Conservation (phyloP, 2,113 vertebrate genomes). For the Perccottus glenii region DNA sequence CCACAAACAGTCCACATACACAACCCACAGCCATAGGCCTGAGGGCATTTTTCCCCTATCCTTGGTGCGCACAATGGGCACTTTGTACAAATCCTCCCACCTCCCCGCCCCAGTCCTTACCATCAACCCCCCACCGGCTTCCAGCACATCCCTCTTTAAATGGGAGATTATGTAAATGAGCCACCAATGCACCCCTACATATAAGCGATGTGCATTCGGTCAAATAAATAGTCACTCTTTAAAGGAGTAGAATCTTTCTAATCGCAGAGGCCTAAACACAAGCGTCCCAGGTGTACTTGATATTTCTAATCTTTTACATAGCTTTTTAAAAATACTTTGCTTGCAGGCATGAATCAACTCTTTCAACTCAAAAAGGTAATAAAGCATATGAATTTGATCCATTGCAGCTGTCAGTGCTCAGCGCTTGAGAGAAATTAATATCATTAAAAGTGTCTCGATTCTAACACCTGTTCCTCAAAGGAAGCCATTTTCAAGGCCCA, state of each 20-base stretch:
- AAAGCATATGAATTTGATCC: slow-evolving; percentile 33
- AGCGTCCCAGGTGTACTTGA: slow-evolving; percentile 44
- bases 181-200: slow-evolving; percentile 54
- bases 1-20: slow-evolving; percentile 58
- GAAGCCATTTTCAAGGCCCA: slow-evolving; percentile 1
- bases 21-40: slow-evolving; percentile 59
- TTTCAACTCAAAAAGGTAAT: slow-evolving; percentile 25
- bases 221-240: slow-evolving; percentile 59
- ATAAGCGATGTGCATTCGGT: slow-evolving; percentile 68
- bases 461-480: slow-evolving; percentile 2
- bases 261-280: slow-evolving; percentile 45
- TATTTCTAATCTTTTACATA: slow-evolving; percentile 4
- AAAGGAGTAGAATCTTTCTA: slow-evolving; percentile 48
- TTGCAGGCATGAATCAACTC: slow-evolving; percentile 24
- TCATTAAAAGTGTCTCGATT: not conserved
- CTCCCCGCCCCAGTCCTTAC: slow-evolving; percentile 46
- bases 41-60: slow-evolving; percentile 69
- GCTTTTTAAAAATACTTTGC: slow-evolving; percentile 2
- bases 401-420: slow-evolving; percentile 38
- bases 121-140: slow-evolving; percentile 62
- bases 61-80: slow-evolving; percentile 72
- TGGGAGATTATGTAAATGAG: slow-evolving; percentile 78
- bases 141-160: slow-evolving; percentile 78
- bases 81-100: slow-evolving; percentile 67
- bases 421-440: slow-evolving; percentile 15